phyloP scores from a whole-genome alignment of 2,113 vertebrate species.

The Ammodytes dubius region DNA sequence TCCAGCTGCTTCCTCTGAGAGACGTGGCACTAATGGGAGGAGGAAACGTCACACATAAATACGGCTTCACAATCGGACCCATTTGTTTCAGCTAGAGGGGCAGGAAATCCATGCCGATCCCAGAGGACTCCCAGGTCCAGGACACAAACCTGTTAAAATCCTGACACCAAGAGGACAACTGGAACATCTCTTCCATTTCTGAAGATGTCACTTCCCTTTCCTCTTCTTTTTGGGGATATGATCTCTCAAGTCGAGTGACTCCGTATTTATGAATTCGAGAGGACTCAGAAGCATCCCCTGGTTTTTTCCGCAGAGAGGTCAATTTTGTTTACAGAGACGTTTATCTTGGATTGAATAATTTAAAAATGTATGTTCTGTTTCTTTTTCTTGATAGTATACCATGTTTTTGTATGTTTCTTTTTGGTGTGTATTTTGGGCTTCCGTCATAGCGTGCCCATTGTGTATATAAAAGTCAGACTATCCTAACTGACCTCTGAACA shows the following conservation, averaged over 20 bases:
- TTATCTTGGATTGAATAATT: conserved; percentile 77
- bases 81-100: conserved; percentile 90
- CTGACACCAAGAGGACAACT: conserved; percentile 38
- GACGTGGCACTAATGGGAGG: conserved; percentile 87
- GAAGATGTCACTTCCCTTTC: conserved; percentile 26
- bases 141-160: conserved; percentile 29
- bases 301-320: conserved; percentile 53
- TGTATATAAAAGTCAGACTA: conserved; percentile 47
- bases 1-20: conserved; percentile 88
- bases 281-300: conserved; percentile 11
- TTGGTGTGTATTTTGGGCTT: conserved; percentile 50
- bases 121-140: conserved; percentile 25
- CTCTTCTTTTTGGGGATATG: conserved; percentile 30
- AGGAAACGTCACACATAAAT: conserved; percentile 79
- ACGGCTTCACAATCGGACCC: conserved; percentile 89
- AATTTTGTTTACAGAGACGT: conserved; percentile 83
- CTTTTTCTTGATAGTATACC: conserved; percentile 53
- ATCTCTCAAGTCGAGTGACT: conserved; percentile 56
- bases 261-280: conserved; percentile 46
- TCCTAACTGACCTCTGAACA: conserved; percentile 58
- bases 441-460: conserved; percentile 16
- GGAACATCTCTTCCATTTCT: conserved; percentile 27
- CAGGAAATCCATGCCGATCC: background rate
- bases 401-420: conserved; percentile 30
- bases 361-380: conserved; percentile 69